Base-by-base conservation (phyloP, 2,797 vertebrate species). In the Aselliscus stoliczkanus region DNA sequence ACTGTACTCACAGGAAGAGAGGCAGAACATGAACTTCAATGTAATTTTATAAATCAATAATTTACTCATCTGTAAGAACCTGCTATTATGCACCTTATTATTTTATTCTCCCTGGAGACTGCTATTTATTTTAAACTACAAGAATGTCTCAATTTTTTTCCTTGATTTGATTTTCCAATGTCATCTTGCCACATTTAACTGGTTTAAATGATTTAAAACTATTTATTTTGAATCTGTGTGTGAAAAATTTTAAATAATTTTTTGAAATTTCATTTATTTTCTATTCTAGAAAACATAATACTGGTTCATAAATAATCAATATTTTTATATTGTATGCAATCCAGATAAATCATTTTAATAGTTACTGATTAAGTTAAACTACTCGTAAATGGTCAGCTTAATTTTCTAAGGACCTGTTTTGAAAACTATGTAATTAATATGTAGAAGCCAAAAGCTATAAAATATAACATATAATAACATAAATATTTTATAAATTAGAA, bases 401-500 rank as follows among this genome's bases (percentile, higher is more conserved):
- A 23, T 60, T 94, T 86, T 92, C 31, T 69, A 89, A 92, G 20
- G 72, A 91, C 0, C 5, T 86, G 17, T 70, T 85, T 86, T 91
- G 11, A 87, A 94, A 94, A 56, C 37, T 47, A 52, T 82, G 11
- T 73, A 86, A 75, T 80, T 87, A 20, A 37, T 21, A 56, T 34
- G 1, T 81, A 84, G 17, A 81, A 89, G 44, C 18, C 54, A 87
- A 93, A 94, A 67, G 2, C 50, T 92, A 62, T 67, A 84, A 92
- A 92, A 92, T 50, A 92, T 89, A 81, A 25, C 8, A 90, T 56
- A 37, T 81, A 39, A 80, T 95, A 85, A 4, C 21, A 93, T 83
- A 92, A 79, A 90, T 92, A 52, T 79, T 34, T 23, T 93, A 87
- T 62, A 64, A 93, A 92, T 90, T 92, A 70, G 10, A 91, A 79